phyloP scores from a whole-genome alignment of 1,140 invertebrate species.

The Tetramorium simillimum region DNA sequence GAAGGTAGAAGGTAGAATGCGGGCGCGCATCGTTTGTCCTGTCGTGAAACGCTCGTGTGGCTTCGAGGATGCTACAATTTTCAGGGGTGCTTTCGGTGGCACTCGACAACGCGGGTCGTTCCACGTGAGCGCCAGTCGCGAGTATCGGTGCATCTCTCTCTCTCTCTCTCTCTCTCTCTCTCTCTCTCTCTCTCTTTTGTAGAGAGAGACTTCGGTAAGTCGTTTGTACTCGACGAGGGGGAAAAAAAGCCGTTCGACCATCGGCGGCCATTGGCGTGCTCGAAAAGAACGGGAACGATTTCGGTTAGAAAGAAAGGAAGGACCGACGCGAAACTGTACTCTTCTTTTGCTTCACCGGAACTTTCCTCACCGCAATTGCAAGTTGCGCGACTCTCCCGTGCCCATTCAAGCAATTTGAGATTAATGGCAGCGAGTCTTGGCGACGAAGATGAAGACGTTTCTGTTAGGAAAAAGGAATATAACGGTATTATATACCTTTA shows the following conservation, averaged over 20 bases:
- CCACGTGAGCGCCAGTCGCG: conserved; percentile 57
- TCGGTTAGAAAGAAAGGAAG: conserved; percentile 46
- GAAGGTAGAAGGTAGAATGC: conserved; percentile 64
- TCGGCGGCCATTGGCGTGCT: conserved; percentile 60
- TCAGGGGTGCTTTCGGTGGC: conserved; percentile 53
- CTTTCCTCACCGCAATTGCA: conserved; percentile 65
- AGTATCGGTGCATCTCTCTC: conserved; percentile 56
- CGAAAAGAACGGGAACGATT: conserved; percentile 67
- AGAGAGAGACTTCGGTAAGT: conserved; percentile 70
- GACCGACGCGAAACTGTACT: conserved; percentile 57
- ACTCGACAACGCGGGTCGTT: conserved; percentile 45
- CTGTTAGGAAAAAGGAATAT: neutral
- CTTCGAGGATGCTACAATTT: conserved; percentile 67
- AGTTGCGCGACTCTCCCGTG: conserved; percentile 38
- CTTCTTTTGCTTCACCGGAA: conserved; percentile 52
- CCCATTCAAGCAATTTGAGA: conserved; percentile 63
- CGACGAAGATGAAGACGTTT: conserved; percentile 14
- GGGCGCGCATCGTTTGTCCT: conserved; percentile 63
- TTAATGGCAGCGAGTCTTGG: conserved; percentile 47
- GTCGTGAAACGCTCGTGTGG: conserved; percentile 52
- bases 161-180: neutral
- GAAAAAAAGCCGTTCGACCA: conserved; percentile 46
- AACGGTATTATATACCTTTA: neutral
- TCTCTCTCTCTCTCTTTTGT: neutral
- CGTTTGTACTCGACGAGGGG: conserved; percentile 68